Evolutionary conservation across 2,797 vertebrate species (phyloP), one percentile per base, ranked within the genome.

Genomic region (Dipus sagitta): DNA sequence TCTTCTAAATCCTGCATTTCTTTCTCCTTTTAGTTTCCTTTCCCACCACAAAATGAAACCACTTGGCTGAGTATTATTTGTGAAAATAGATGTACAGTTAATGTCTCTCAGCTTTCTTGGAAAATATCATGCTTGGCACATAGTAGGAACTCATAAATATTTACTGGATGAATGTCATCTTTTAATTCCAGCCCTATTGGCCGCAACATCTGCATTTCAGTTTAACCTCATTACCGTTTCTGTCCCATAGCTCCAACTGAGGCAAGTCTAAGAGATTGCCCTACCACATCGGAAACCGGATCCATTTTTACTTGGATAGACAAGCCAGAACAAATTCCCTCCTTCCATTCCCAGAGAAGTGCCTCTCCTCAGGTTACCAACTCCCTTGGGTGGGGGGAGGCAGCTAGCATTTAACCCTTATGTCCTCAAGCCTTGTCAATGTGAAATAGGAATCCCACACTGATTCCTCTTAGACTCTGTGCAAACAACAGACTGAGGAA

Each of bases 131-230:
- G 38, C 21, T 91, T 94, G 75, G 67, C 90, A 90, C 93, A 94
- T 70, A 96, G 92, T 94, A 95, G 94, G 88, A 95, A 96, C 38
- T 90, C 54, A 83, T 71, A 96, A 95, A 90, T 92, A 96, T 79
- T 93, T 95, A 85, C 67, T 26, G 47, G 95, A 74, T 47, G 26
- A 94, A 93, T 83, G 86, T 28, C 32, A 8, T 67, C 30, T 90
- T 95, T 96, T 93, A 87, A 94, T 95, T 95, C 72, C 58, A 93
- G 62, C 32, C 13, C 4, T n/a, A 83, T n/a, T 91, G 82, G 77
- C 42, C 42, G 94, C 30, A 71, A 83, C 30, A 92, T 92, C 75
- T 96, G 95, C 71, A 87, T 92, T 95, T 96, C 65, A 91, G 14
- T 93, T 96, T 94, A 95, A 85, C 34, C 52, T 79, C 30, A 72